These are phyloP conservation scores for Platygyra sinensis DNA, from an alignment of 64 coral and sea anemone species.

Conservation along the genomic window DNA sequence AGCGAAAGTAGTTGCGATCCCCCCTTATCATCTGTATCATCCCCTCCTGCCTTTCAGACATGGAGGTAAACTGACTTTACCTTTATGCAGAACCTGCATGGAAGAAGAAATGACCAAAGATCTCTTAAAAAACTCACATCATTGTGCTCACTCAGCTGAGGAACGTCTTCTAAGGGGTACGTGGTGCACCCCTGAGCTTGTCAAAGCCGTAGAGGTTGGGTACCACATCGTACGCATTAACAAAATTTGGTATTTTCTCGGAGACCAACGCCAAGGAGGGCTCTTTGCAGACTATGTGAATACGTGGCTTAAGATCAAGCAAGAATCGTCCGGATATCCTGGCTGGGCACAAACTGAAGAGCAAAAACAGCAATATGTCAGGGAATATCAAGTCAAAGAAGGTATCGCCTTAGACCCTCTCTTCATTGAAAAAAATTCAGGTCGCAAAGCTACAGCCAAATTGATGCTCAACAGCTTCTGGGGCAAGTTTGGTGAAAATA, in stretches of 20 bases:
- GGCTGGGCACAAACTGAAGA: neutral
- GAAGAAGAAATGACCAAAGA: neutral
- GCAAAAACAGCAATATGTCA: neutral
- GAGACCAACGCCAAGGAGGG: neutral
- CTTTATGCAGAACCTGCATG: constrained; percentile 26
- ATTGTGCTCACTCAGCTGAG: neutral
- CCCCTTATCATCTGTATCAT: neutral
- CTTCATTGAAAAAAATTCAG: constrained; percentile 18
- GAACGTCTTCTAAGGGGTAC: constrained; percentile 15
- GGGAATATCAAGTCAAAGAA: neutral
- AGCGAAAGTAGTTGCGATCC: neutral
- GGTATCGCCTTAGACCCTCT: neutral
- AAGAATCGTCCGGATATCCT: neutral
- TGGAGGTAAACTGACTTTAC: constrained; percentile 26
- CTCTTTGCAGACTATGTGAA: neutral
- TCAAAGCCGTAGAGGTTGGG: constrained; percentile 20
- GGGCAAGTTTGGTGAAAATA: constrained; percentile 12
- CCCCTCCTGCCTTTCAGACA: constrained; percentile 40
- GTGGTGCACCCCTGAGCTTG: constrained; percentile 2
- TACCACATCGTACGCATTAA: constrained; percentile 18
- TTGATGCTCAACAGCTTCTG: constrained; percentile 10
- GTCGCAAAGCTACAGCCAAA: neutral
- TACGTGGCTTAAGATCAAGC: neutral
- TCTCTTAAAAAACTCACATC: neutral
- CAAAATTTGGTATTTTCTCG: neutral